These are phyloP conservation scores for Vanessa tameamea DNA, from an alignment of 1,140 invertebrate species.

Conservation along the genomic window DNA sequence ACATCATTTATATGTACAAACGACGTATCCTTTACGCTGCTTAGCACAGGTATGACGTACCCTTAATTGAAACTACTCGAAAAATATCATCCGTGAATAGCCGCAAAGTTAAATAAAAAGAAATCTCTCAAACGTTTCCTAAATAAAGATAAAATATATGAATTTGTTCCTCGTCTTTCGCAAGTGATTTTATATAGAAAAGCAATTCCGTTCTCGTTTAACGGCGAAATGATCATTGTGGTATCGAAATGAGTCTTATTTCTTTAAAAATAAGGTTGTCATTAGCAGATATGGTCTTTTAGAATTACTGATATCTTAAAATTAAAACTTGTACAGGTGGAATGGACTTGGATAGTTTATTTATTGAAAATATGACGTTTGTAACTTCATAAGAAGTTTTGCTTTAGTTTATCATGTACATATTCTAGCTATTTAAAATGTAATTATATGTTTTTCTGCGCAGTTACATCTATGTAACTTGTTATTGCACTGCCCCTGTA, in stretches of 20 bases:
- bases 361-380: background rate
- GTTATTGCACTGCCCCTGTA: no score
- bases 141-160: slow-evolving; percentile 21
- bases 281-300: background rate
- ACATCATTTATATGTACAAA: no score
- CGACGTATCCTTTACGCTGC: no score
- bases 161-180: slow-evolving; percentile 12
- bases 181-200: slow-evolving; percentile 61
- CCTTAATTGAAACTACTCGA: no score
- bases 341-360: background rate
- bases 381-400: no score
- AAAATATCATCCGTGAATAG: no score
- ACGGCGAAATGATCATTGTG: background rate
- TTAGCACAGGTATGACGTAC: no score
- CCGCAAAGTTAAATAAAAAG: background rate
- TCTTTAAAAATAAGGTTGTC: background rate
- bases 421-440: no score
- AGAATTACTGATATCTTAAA: background rate
- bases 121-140: slow-evolving; percentile 3
- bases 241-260: background rate
- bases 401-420: no score
- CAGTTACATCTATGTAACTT: no score
- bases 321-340: background rate
- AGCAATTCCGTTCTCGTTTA: slow-evolving; percentile 43
- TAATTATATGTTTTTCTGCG: no score